A percentile compares a stretch with the other conserved stretches of the same genome.
Conservation (phyloP, 92 coral and sea anemone genomes). For the Paramuricea clavata region DNA sequence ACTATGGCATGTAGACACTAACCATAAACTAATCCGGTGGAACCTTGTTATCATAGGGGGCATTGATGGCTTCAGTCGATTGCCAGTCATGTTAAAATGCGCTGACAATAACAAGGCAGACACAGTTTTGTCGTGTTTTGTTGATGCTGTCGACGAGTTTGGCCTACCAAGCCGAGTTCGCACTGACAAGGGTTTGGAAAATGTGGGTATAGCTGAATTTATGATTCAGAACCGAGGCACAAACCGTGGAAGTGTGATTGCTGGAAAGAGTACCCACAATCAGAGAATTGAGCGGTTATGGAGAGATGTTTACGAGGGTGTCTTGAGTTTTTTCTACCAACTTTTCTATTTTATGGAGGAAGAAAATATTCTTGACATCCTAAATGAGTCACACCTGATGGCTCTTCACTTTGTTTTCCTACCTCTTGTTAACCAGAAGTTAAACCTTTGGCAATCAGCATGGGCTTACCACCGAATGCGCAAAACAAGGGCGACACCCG, state of each 20-base stretch:
- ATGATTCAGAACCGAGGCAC: constrained; percentile 75
- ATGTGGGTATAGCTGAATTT: constrained; percentile 70
- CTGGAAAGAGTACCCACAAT: constrained; percentile 83
- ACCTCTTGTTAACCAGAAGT: constrained; percentile 69
- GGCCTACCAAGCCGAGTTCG: too few relatives aligned
- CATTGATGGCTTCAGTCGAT: not conserved
- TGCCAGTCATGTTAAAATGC: too few relatives aligned
- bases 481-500: constrained; percentile 77
- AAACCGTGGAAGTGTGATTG: constrained; percentile 77
- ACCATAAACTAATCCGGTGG: constrained; percentile 44
- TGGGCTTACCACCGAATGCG: constrained; percentile 85
- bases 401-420: constrained; percentile 75
- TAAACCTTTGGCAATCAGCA: constrained; percentile 73
- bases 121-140: too few relatives aligned
- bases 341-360: constrained; percentile 85
- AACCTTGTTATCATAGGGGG: not conserved
- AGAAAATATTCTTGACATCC: constrained; percentile 74
- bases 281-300: constrained; percentile 76
- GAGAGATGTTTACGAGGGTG: constrained; percentile 83
- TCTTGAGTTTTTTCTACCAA: constrained; percentile 69
- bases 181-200: too few relatives aligned
- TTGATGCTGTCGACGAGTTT: too few relatives aligned
- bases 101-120: too few relatives aligned
- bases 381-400: constrained; percentile 71
- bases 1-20: constrained; percentile 33